Percentiles rank a stretch among this genome's conserved stretches.
phyloP scores from a whole-genome alignment of 2,888 invertebrate species.

The Oscheius sp. region DNA sequence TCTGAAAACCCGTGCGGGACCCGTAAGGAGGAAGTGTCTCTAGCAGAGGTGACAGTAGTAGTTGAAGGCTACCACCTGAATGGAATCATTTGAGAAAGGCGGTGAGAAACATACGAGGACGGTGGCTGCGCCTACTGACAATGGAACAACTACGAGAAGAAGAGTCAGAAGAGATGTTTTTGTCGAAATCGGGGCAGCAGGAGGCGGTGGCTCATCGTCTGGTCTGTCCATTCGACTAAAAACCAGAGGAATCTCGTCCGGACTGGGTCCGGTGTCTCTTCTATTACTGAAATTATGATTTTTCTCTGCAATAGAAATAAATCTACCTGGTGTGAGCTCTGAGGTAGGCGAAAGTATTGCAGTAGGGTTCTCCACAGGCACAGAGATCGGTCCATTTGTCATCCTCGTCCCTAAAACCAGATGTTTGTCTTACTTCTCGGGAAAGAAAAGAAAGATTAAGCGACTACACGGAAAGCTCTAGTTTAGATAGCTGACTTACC shows the following conservation, averaged over 20 bases:
- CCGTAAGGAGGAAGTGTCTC: conserved; percentile 6
- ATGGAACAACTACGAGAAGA: conserved; percentile 71
- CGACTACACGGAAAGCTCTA: conserved; percentile 1
- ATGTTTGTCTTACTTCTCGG: not conserved
- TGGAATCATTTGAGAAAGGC: conserved; percentile 1
- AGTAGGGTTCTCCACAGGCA: conserved; percentile 70
- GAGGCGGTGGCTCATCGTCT: conserved; percentile 43
- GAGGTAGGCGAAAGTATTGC: conserved; percentile 72
- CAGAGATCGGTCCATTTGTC: conserved; percentile 72
- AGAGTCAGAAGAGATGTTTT: conserved; percentile 67
- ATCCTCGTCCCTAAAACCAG: conserved; percentile 45
- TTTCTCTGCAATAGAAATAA: not conserved
- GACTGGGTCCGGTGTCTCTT: conserved; percentile 23
- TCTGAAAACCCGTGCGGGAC: conserved; percentile 5
- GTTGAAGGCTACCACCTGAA: conserved; percentile 70
- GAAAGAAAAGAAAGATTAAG: not conserved
- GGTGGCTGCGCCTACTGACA: conserved; percentile 70
- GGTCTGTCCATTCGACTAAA: conserved; percentile 61
- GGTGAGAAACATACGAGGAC: conserved; percentile 53
- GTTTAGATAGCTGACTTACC: conserved; percentile 8
- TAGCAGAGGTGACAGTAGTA: conserved; percentile 73
- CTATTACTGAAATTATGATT: conserved; percentile 21
- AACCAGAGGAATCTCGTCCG: conserved; percentile 55
- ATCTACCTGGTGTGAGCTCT: conserved; percentile 58
- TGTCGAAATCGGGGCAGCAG: conserved; percentile 41